Evolutionary conservation across 1,140 invertebrate genomes (phyloP), one percentile per base, ranked within the genome.

Genomic region (Brachionus rotundiformis): DNA sequence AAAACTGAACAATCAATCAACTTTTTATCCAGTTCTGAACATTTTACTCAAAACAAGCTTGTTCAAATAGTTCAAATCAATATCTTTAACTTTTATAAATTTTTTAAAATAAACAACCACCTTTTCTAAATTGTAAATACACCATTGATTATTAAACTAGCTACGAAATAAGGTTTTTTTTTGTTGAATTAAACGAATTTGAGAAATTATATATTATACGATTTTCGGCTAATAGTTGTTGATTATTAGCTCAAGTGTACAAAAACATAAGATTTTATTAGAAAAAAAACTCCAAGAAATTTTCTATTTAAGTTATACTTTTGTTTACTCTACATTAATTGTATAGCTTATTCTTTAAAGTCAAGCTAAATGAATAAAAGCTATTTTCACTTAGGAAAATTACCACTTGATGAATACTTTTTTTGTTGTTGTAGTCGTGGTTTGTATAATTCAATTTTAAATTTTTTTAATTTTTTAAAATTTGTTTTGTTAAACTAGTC

Each of bases 361-460:
- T 16, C 47, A 49, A 49, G 16, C 16, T 49, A 23, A 49, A 49
- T 49, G 47, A 49, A 49, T 49, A 19, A 49, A 49, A 49, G 47
- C 47, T 49, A 49, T 49, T 49, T 49, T 49, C 47, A 8, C 47
- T 49, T 6, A 6, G 47, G 2, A 19, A 49, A 49, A 23, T 8
- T 49, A 49, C 47, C 16, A 49, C 47, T 49, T 49, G 47, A 49
- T 49, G 47, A 49, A 49, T 49, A 49, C 47, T 49, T 19, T 49
- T 49, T 49, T 49, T 49, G 47, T 49, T 49, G 47, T 23, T 7
- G 47, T 49, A 49, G 47, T 49, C 47, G 47, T 49, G 47, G 47
- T 49, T 49, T 49, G 47, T 49, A 49, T 49, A 49, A 49, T 49
- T 49, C 16, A 49, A 49, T 49, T 49, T 49, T 49, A 49, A 49